Percentiles rank a stretch among this genome's conserved stretches.
Conservation (phyloP, 2,797 vertebrate species). For the Clarias platycephalus region DNA sequence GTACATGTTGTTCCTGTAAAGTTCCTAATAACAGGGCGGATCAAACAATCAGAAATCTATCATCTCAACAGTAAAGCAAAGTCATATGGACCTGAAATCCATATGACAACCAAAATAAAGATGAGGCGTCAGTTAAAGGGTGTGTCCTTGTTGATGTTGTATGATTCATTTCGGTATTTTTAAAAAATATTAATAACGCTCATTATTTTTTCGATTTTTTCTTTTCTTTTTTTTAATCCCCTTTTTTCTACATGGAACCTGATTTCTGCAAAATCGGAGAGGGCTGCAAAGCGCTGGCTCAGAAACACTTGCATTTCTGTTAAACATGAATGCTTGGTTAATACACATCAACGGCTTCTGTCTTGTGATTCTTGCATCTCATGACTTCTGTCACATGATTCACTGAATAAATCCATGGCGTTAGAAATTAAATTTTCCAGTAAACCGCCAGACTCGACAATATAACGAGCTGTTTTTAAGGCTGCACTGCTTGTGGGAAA, state of each 20-base stretch:
- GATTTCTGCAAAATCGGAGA: neutral
- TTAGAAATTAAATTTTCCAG: neutral
- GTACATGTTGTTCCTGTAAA: neutral
- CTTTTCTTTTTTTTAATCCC: neutral
- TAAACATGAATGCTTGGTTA: neutral
- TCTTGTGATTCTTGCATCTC: neutral
- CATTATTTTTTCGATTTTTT: neutral
- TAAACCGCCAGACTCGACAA: neutral
- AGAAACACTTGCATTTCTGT: neutral
- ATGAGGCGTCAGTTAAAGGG: conserved; percentile 2
- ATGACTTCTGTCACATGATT: conserved; percentile 11
- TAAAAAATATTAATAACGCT: neutral
- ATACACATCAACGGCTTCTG: neutral
- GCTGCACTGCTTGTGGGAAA: neutral
- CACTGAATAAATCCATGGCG: neutral
- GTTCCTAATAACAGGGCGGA: neutral
- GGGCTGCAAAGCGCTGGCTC: neutral
- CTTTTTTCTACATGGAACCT: neutral
- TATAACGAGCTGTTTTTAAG: neutral
- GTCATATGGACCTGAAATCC: neutral
- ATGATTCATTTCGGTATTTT: neutral
- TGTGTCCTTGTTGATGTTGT: neutral
- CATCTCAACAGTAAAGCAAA: neutral
- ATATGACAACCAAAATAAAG: conserved; percentile 23
- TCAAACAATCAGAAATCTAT: conserved; percentile 4